Evolutionary conservation across 2,113 vertebrate species (phyloP), one percentile per base, ranked within the genome.

Genomic region (Onychorhynchus coronatus): DNA sequence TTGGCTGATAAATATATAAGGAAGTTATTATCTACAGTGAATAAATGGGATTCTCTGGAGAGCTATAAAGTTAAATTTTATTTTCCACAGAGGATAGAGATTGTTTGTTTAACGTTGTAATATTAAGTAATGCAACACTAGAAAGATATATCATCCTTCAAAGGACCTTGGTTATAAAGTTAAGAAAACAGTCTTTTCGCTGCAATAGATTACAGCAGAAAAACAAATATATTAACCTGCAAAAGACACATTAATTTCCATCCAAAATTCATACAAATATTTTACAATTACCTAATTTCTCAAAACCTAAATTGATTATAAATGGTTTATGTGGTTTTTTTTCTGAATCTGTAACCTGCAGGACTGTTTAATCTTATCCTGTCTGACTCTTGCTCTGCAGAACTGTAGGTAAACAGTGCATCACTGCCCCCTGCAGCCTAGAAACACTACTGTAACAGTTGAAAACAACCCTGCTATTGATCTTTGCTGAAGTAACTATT

Each of bases 381-480:
- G 81, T 91, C 94, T 97, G 91, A 96, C 46, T 85, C 72, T 93
- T 87, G 41, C 17, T 67, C 79, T 82, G 89, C 82, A 55, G 44
- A 37, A 7, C 17, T 72, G 17, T n/a, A 47, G 33, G 88, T 95
- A 50, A 21, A 66, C 37, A 52, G 96, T 96, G 66, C 97, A 56
- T 90, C 93, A 98, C 93, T 91, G 98, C 98, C 98, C 98, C 97
- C 98, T 98, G 90, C 95, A 97, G 98, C n/a, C 44, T 77, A 11
- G 30, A 66, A 95, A 80, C 37, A 27, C 28, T 18, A 35, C 19
- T 20, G 67, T 72, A 70, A 53, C 31, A 52, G 66, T 77, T 25
- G 21, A 47, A 31, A 42, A 68, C 42, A 14, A 15, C 0, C 3
- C 23, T 1, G 1, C 18, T 86, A 27, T 53, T 80, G 50, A 47